Conservation (phyloP, 2,797 vertebrate genomes). For the Hydrolagus colliei region DNA sequence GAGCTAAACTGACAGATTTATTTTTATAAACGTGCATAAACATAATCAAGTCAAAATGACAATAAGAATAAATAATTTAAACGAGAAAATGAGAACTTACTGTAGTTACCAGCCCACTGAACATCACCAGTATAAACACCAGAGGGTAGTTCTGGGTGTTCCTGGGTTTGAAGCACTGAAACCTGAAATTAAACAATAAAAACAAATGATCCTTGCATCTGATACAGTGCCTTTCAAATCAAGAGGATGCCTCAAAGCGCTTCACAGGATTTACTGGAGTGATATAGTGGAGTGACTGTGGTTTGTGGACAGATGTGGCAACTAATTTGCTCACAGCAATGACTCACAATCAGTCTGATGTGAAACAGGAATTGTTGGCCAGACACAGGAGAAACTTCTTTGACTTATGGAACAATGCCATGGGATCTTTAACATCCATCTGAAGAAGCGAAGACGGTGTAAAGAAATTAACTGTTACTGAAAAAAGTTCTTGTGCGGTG, state of each 20-base stretch:
- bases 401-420: too few species aligned
- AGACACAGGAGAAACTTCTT: too few species aligned
- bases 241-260: too few species aligned
- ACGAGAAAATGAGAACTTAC: constrained; percentile 61
- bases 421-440: too few species aligned
- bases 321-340: too few species aligned
- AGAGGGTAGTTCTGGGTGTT: constrained; percentile 73
- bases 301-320: too few species aligned
- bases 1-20: background rate
- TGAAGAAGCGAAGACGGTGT: too few species aligned
- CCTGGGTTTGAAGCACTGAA: constrained; percentile 89
- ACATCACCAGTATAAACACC: constrained; percentile 69
- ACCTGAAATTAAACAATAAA: constrained; percentile 61
- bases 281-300: too few species aligned
- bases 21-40: background rate
- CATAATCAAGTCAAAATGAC: background rate
- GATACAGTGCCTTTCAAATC: background rate
- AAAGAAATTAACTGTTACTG: too few species aligned
- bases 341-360: background rate
- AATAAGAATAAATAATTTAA: constrained; percentile 27
- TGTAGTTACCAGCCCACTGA: constrained; percentile 82
- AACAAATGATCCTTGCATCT: background rate
- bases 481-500: too few species aligned
- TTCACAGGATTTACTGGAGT: too few species aligned
- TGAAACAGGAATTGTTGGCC: background rate